Evolutionary conservation across 2,888 invertebrate species (phyloP).

Genomic region (Spodoptera exigua): DNA sequence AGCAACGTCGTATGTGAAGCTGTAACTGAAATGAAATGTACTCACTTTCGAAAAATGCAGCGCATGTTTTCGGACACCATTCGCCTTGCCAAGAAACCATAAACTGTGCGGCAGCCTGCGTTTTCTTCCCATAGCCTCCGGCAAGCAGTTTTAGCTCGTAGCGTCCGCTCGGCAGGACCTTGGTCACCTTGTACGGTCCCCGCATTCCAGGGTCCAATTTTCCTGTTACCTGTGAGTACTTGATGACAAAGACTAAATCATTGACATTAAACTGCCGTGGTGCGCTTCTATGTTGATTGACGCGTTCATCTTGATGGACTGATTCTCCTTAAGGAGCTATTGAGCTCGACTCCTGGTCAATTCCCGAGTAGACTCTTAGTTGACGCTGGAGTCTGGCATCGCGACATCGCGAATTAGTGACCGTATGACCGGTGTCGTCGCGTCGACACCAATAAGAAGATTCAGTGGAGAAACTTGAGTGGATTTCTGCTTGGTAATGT

Average conservation of each 20-base stretch:
- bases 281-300: not conserved
- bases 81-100: too few relatives aligned
- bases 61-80: too few relatives aligned
- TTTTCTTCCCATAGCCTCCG: not conserved
- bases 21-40: too few relatives aligned
- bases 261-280: not conserved
- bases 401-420: not conserved
- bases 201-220: slow-evolving; percentile 1
- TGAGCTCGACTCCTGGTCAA: not conserved
- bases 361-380: not conserved
- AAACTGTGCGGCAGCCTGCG: not conserved
- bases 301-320: not conserved
- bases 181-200: not conserved
- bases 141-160: not conserved
- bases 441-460: not conserved
- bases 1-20: too few relatives aligned
- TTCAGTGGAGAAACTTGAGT: not conserved
- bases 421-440: not conserved
- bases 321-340: not conserved
- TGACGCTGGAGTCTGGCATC: not conserved
- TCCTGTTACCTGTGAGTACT: not conserved
- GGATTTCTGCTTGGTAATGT: not conserved
- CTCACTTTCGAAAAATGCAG: too few relatives aligned
- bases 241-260: not conserved
- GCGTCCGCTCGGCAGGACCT: not conserved